Evolutionary conservation across 2,113 vertebrate genomes (phyloP), one percentile per base, ranked within the genome.

Genomic region (Actinemys pallida): DNA sequence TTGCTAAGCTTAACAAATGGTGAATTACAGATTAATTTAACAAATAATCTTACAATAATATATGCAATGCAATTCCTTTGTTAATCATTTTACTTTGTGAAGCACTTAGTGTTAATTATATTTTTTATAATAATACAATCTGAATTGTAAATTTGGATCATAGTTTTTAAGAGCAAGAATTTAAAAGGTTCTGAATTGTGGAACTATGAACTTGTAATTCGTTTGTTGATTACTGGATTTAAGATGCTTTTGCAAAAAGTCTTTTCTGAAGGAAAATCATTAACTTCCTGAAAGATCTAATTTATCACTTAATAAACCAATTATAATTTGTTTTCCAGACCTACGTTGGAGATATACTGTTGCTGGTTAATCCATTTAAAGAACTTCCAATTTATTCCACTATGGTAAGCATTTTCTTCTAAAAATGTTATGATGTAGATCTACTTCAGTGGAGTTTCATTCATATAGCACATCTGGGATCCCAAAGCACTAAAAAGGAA

Each of bases 311-410:
- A 87, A 47, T 87, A 49, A 89, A 93, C 39, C n/a, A 59, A 88
- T 96, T 88, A 2, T 69, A 4, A 8, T 84, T 8, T 1, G 96
- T 94, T 96, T 95, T 98, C 80, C 95, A 99, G 99, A 99, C 99
- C 14, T 99, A 99, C 86, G 98, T 99, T 83, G 99, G 99, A 89
- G 98, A 99, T 97, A 99, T 99, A 97, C 98, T 99, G 56, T 98
- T 99, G 90, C 98, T 99, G 92, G 98, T 99, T 86, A 99, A 99
- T 87, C 99, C 99, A 31, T 99, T 99, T 97, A 99, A 99, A 97
- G 99, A 99, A 87, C 99, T 99, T 90, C 99, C 99, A 54, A 99
- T 99, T 96, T 99, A 99, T 98, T 99, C 99, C 86, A 97, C 98
- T 53, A 93, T 99, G 98, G 99, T 99, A 98, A 99, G 99, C 89